A percentile compares a stretch with the other conserved stretches of the same genome.
Conservation (phyloP, 2,113 vertebrate genomes). For the Colossoma macropomum region DNA sequence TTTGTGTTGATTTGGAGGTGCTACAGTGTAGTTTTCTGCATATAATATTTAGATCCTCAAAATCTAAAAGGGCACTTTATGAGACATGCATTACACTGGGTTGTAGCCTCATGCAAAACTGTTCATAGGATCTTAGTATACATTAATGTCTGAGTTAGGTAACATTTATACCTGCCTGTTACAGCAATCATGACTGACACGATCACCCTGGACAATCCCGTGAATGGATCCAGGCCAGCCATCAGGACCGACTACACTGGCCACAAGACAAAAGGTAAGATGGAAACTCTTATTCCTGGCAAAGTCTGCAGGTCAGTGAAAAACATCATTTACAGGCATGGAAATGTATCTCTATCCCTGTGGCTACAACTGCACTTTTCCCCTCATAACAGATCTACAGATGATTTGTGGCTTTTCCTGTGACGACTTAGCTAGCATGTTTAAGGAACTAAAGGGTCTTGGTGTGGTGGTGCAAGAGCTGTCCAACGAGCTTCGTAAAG, state of each 20-base stretch:
- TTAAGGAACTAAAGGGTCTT: constrained; percentile 90
- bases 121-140: neutral
- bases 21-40: neutral
- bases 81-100: neutral
- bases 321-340: neutral
- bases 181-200: constrained; percentile 78
- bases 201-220: constrained; percentile 88
- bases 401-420: constrained; percentile 96
- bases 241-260: constrained; percentile 95
- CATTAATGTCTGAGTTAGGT: constrained; percentile 32
- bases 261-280: constrained; percentile 91
- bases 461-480: constrained; percentile 91
- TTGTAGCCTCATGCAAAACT: neutral
- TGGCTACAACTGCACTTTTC: constrained; percentile 13
- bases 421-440: constrained; percentile 92
- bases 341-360: neutral
- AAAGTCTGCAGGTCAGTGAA: neutral
- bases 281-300: neutral
- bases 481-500: constrained; percentile 88
- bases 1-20: neutral
- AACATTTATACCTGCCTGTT: constrained; percentile 22
- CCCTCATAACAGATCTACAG: constrained; percentile 80
- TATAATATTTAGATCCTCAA: neutral
- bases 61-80: neutral
- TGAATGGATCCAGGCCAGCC: constrained; percentile 94